Evolutionary conservation across 1,140 invertebrate species (phyloP).

Genomic region (Caerostris extrusa): DNA sequence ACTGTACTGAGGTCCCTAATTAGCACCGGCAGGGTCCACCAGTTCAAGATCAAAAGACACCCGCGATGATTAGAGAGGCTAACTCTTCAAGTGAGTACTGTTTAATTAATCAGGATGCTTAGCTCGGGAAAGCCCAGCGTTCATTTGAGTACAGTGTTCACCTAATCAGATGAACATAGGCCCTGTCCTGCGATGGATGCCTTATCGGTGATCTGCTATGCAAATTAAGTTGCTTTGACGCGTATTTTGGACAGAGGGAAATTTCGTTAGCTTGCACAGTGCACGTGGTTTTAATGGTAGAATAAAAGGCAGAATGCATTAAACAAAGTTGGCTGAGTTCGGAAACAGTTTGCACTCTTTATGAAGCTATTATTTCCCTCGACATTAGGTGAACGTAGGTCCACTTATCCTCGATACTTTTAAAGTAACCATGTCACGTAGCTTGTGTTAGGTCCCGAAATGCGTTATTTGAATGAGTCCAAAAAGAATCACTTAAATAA

Average conservation of each 20-base stretch:
- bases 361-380: conserved; percentile 13
- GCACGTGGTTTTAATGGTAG: conserved; percentile 38
- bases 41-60: conserved; percentile 75
- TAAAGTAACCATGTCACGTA: background rate
- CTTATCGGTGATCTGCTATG: conserved; percentile 74
- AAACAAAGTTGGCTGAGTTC: conserved; percentile 47
- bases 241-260: conserved; percentile 65
- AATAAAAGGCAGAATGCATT: conserved; percentile 60
- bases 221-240: conserved; percentile 68
- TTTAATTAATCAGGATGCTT: conserved; percentile 77
- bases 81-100: conserved; percentile 71
- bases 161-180: conserved; percentile 73
- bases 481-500: no score
- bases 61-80: conserved; percentile 64
- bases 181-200: conserved; percentile 34
- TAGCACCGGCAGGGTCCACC: conserved; percentile 39
- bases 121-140: conserved; percentile 48
- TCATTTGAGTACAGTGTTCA: conserved; percentile 70
- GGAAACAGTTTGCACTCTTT: background rate
- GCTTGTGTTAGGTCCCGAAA: background rate
- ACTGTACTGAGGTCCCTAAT: conserved; percentile 64
- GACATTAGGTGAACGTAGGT: background rate
- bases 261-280: conserved; percentile 61
- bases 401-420: background rate
- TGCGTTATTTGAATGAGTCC: background rate